These are phyloP conservation scores for Trididemnum miniatum DNA, from an alignment of 23 tunicate genomes.

Conservation along the genomic window DNA sequence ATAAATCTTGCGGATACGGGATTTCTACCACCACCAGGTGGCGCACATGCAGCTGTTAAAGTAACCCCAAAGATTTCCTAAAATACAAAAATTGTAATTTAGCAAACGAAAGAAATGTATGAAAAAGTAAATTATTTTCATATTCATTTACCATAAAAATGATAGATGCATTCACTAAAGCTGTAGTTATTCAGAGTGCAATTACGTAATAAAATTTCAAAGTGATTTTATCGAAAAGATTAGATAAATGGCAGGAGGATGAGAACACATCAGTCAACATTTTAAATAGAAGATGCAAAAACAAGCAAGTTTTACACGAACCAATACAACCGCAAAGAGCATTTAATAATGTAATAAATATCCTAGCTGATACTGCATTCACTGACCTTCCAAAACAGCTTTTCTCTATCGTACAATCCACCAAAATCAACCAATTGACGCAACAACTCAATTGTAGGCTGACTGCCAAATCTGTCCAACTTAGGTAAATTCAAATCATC, in stretches of 20 bases:
- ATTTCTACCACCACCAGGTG: conserved; percentile 99
- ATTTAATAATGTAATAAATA: too few relatives aligned
- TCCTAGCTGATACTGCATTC: too few relatives aligned
- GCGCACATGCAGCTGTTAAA: conserved; percentile 95
- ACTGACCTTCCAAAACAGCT: conserved; percentile 93
- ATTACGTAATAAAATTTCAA: too few relatives aligned
- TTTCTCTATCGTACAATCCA: conserved; percentile 93
- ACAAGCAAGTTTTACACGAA: too few relatives aligned
- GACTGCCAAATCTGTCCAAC: conserved; percentile 93
- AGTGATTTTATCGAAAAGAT: too few relatives aligned
- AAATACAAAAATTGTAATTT: background rate
- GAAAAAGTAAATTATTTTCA: background rate
- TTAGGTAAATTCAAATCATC: conserved; percentile 99
- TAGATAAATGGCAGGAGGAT: too few relatives aligned
- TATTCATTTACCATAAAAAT: too few relatives aligned
- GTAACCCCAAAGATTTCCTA: conserved; percentile 89
- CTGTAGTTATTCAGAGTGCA: too few relatives aligned
- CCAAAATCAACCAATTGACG: conserved; percentile 97
- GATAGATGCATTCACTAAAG: too few relatives aligned
- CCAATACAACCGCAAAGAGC: too few relatives aligned
- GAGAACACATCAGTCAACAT: too few relatives aligned
- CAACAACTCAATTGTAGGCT: conserved; percentile 94
- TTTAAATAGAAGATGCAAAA: too few relatives aligned
- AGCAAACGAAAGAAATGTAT: background rate
- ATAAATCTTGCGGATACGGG: conserved; percentile 90